A percentile compares a stretch with the other conserved stretches of the same genome.
Evolutionary conservation across 2,797 vertebrate genomes (phyloP).

Genomic region (Gila robusta): DNA sequence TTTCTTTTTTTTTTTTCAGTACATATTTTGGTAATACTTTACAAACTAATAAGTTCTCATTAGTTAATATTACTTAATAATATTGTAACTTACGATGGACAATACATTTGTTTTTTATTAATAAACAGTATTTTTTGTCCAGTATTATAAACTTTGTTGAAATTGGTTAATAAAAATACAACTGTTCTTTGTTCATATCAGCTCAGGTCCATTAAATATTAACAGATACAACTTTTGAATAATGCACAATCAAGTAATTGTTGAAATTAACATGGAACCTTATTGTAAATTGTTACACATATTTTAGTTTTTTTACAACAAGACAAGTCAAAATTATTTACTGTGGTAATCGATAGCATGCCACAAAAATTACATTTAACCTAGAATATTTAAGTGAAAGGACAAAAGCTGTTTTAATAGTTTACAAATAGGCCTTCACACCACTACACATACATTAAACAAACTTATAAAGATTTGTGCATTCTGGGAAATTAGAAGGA

Average conservation of each 20-base stretch:
- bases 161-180: not conserved
- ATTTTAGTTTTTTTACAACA: not conserved
- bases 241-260: not conserved
- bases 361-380: constrained; percentile 1
- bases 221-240: not conserved
- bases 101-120: not conserved
- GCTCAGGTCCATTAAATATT: not conserved
- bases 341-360: not conserved
- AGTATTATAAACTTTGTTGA: not conserved
- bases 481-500: not conserved
- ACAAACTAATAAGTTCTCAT: not conserved
- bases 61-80: not conserved
- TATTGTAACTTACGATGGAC: not conserved
- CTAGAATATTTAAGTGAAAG: not conserved
- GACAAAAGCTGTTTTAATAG: not conserved
- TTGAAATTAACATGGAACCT: not conserved
- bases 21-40: not conserved
- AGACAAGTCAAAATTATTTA: not conserved
- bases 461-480: not conserved
- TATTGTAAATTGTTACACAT: not conserved
- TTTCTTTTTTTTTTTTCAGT: too few relatives aligned
- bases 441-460: not conserved
- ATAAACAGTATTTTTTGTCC: not conserved
- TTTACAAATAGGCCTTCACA: not conserved
- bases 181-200: not conserved